Evolutionary conservation across 2,113 vertebrate species (phyloP).

Genomic region (Colinus virginianus): DNA sequence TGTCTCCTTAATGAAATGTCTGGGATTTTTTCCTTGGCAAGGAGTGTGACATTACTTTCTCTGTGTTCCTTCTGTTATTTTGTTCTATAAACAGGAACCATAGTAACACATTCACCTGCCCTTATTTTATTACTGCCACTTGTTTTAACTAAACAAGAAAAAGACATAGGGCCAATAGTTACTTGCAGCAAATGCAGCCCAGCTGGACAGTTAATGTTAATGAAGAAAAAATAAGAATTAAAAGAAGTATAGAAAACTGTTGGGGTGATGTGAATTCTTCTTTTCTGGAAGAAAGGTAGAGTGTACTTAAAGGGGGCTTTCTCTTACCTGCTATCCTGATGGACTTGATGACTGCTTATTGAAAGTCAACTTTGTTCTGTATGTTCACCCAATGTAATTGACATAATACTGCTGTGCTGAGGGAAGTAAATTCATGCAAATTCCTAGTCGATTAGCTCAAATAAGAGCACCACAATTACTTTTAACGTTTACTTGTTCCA

Average conservation of each 20-base stretch:
- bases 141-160: slow-evolving; percentile 75
- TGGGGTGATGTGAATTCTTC: not conserved
- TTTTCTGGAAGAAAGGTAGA: not conserved
- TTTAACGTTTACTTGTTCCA: not conserved
- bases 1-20: not conserved
- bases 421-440: not conserved
- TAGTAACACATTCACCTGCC: slow-evolving; percentile 70
- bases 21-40: not conserved
- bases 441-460: not conserved
- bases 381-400: not conserved
- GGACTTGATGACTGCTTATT: not conserved
- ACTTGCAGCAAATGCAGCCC: slow-evolving; percentile 16
- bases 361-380: not conserved
- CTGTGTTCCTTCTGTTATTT: not conserved
- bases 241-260: not conserved
- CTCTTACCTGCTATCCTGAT: not conserved
- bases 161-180: slow-evolving; percentile 20
- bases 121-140: slow-evolving; percentile 52
- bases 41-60: not conserved
- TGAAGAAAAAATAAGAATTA: not conserved
- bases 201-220: slow-evolving; percentile 42
- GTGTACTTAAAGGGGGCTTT: not conserved
- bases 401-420: not conserved
- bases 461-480: not conserved
- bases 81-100: slow-evolving; percentile 69